A percentile compares a stretch with the other conserved stretches of the same genome.
These are phyloP conservation scores for Crambe crambe DNA, from an alignment of 37 sponge, comb jelly and placozoan species.

Conservation along the genomic window DNA sequence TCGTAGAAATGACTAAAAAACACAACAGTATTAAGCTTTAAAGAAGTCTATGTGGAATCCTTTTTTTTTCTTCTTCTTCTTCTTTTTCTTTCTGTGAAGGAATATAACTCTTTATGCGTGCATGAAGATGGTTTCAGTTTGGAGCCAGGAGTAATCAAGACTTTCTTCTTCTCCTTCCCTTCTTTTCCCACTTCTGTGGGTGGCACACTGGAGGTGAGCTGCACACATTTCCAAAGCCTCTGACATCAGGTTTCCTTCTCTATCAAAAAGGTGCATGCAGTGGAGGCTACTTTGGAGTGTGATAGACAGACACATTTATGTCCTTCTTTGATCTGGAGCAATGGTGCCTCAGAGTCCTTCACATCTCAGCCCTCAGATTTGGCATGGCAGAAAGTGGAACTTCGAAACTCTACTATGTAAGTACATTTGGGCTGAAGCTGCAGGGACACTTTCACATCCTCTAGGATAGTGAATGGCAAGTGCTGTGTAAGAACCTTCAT, in stretches of 20 bases:
- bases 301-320: not conserved
- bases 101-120: conserved; percentile 29
- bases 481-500: too few relatives aligned
- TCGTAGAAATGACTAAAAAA: too few relatives aligned
- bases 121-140: conserved; percentile 3
- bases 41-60: too few relatives aligned
- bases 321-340: conserved; percentile 26
- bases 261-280: conserved; percentile 25
- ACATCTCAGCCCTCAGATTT: conserved; percentile 23
- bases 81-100: too few relatives aligned
- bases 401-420: conserved; percentile 1
- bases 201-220: conserved; percentile 14
- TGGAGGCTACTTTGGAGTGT: conserved; percentile 7
- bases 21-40: too few relatives aligned
- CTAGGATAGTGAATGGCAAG: too few relatives aligned
- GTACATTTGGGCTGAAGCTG: not conserved
- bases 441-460: too few relatives aligned
- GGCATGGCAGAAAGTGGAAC: conserved; percentile 1
- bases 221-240: not conserved
- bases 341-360: conserved; percentile 29
- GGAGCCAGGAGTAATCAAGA: conserved; percentile 2
- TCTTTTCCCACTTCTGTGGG: conserved; percentile 16
- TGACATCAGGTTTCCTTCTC: not conserved
- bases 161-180: conserved; percentile 42
- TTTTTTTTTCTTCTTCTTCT: too few relatives aligned